phyloP scores from a whole-genome alignment of 1,140 invertebrate species.

The Mycetomoellerius zeteki region DNA sequence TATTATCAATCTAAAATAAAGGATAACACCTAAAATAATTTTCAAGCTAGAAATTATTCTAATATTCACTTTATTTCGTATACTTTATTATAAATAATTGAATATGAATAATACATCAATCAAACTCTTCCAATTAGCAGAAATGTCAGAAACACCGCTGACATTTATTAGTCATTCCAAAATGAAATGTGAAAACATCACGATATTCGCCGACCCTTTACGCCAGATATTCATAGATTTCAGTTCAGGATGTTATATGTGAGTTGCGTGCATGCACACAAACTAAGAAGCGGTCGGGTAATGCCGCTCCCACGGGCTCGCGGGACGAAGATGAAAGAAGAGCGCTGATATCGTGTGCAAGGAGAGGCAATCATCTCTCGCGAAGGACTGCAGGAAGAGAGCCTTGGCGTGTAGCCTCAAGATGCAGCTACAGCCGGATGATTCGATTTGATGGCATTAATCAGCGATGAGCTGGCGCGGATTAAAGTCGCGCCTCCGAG shows the following conservation, averaged over 20 bases:
- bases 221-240: slow-evolving; percentile 30
- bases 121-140: neutral
- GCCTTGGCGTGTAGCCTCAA: slow-evolving; percentile 65
- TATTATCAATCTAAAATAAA: neutral
- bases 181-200: slow-evolving; percentile 11
- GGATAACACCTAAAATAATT: too few relatives aligned
- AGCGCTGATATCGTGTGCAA: slow-evolving; percentile 55
- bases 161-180: neutral
- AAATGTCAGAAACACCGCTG: neutral
- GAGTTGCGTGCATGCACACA: slow-evolving; percentile 25
- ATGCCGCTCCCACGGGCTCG: slow-evolving; percentile 67
- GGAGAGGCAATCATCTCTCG: slow-evolving; percentile 67
- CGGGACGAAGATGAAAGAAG: slow-evolving; percentile 66
- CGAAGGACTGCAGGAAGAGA: slow-evolving; percentile 51
- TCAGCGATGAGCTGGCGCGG: slow-evolving; percentile 73
- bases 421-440: slow-evolving; percentile 63
- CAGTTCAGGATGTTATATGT: slow-evolving; percentile 21
- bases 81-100: neutral
- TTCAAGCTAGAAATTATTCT: neutral
- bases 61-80: neutral
- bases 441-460: slow-evolving; percentile 76
- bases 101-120: neutral
- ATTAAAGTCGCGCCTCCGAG: slow-evolving; percentile 70
- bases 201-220: neutral
- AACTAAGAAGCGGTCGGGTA: slow-evolving; percentile 63